phyloP scores from a whole-genome alignment of 2,113 vertebrate species.

The Cebidichthys violaceus region DNA sequence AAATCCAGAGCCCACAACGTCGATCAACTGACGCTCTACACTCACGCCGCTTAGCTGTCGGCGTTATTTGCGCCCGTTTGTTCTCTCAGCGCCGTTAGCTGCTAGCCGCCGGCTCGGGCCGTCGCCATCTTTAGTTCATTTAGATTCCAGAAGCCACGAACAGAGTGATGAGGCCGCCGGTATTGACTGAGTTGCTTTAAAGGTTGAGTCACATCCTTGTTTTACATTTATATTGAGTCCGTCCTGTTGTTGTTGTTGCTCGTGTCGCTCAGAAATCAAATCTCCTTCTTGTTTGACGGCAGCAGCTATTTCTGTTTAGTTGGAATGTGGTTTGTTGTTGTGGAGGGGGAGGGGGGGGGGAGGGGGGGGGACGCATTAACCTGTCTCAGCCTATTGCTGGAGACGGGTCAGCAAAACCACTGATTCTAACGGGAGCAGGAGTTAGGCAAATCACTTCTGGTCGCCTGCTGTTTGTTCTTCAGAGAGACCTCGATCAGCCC shows the following conservation, averaged over 20 bases:
- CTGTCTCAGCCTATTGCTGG: constrained; percentile 35
- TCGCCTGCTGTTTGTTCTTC: constrained; percentile 40
- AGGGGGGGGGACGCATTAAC: constrained; percentile 54
- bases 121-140: neutral
- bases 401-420: constrained; percentile 52
- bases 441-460: constrained; percentile 47
- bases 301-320: constrained; percentile 34
- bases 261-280: constrained; percentile 11
- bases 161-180: neutral
- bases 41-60: too few relatives aligned
- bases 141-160: neutral
- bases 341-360: too few relatives aligned
- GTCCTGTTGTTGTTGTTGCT: constrained; percentile 6
- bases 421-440: constrained; percentile 41
- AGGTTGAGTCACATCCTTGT: constrained; percentile 12
- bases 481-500: constrained; percentile 51
- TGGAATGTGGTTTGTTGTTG: constrained; percentile 36
- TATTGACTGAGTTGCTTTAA: constrained; percentile 17
- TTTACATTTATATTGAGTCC: constrained; percentile 28
- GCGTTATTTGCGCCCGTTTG: too few relatives aligned
- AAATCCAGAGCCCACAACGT: neutral
- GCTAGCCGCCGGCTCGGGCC: too few relatives aligned
- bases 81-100: too few relatives aligned
- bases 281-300: constrained; percentile 25
- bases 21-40: too few relatives aligned